Conservation (phyloP, 2,888 invertebrate species). For the Gastracanthus pulcherrimus region DNA sequence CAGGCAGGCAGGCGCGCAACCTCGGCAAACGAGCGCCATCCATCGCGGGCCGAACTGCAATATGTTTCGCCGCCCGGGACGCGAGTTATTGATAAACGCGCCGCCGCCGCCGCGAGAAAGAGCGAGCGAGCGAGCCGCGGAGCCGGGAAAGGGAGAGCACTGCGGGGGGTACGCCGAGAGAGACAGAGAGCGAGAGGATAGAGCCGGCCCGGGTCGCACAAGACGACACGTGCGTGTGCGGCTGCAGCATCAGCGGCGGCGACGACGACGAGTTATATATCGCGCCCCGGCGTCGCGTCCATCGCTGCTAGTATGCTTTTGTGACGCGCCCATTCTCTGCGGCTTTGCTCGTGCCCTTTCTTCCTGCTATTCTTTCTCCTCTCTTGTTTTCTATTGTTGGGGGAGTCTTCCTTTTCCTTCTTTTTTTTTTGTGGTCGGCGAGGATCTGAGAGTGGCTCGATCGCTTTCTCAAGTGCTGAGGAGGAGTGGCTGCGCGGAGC, state of each 20-base stretch:
- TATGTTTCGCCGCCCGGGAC: slow-evolving; percentile 63
- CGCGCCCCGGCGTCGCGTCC: too few species aligned
- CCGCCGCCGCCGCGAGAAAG: slow-evolving; percentile 11
- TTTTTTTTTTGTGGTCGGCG: too few species aligned
- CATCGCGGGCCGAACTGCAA: slow-evolving; percentile 65
- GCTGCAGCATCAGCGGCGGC: background rate
- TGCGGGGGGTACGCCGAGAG: slow-evolving; percentile 40
- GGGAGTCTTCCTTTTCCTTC: too few species aligned
- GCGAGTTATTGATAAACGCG: slow-evolving; percentile 65
- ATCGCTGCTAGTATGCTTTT: too few species aligned
- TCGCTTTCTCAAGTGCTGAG: too few species aligned
- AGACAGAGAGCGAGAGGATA: slow-evolving; percentile 12
- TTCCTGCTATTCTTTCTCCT: background rate
- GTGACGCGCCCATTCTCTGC: too few species aligned
- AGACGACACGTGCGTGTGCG: slow-evolving; percentile 41
- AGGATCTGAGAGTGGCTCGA: too few species aligned
- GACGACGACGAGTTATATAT: too few species aligned
- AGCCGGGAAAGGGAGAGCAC: slow-evolving; percentile 52
- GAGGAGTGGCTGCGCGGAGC: too few species aligned
- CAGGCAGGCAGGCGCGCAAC: slow-evolving; percentile 62
- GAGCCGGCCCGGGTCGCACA: slow-evolving; percentile 12
- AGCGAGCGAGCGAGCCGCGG: slow-evolving; percentile 25
- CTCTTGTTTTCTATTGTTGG: background rate
- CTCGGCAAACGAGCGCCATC: slow-evolving; percentile 70
- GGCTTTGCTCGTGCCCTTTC: too few species aligned